These are phyloP conservation scores for Astropecten irregularis DNA, from an alignment of 53 echinoderm and acorn worm species.

Conservation along the genomic window DNA sequence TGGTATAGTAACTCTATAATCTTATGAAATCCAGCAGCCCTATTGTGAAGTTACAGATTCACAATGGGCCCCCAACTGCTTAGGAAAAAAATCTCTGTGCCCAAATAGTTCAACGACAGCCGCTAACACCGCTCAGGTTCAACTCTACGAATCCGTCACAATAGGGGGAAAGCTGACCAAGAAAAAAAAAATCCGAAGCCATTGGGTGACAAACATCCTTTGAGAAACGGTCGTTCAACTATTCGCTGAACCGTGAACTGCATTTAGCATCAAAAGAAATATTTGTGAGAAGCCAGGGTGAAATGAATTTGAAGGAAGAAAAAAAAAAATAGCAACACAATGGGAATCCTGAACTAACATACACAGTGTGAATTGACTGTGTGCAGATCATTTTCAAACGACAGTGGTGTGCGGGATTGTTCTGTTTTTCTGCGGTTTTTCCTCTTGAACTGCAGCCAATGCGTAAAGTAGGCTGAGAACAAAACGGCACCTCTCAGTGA, in stretches of 20 bases:
- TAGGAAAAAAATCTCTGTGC: slow-evolving; percentile 6
- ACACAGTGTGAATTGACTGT: not conserved
- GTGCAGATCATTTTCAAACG: not conserved
- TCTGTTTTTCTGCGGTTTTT: not conserved
- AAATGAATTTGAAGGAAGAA: not conserved
- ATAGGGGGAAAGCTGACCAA: not conserved
- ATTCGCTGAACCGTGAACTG: not conserved
- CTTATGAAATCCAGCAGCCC: slow-evolving; percentile 37
- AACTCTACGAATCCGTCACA: not conserved
- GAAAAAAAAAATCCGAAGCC: slow-evolving; percentile 9
- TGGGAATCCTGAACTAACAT: not conserved
- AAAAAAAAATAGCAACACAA: slow-evolving; percentile 17
- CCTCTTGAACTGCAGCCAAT: not conserved
- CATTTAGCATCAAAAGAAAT: slow-evolving; percentile 44
- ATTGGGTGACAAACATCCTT: slow-evolving; percentile 45
- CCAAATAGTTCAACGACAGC: slow-evolving; percentile 52
- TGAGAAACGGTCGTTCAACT: slow-evolving; percentile 55
- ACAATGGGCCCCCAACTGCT: not conserved
- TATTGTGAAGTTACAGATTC: slow-evolving; percentile 51
- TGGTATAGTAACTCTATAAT: slow-evolving; percentile 32
- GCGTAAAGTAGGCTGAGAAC: slow-evolving; percentile 36
- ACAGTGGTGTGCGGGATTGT: slow-evolving; percentile 7
- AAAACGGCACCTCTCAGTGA: slow-evolving; percentile 1
- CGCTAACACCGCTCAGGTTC: not conserved
- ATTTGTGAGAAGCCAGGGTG: slow-evolving; percentile 17